A percentile compares a stretch with the other conserved stretches of the same genome.
These are phyloP conservation scores for Phataginus tetradactyla DNA, from an alignment of 2,797 vertebrate genomes.

Conservation along the genomic window DNA sequence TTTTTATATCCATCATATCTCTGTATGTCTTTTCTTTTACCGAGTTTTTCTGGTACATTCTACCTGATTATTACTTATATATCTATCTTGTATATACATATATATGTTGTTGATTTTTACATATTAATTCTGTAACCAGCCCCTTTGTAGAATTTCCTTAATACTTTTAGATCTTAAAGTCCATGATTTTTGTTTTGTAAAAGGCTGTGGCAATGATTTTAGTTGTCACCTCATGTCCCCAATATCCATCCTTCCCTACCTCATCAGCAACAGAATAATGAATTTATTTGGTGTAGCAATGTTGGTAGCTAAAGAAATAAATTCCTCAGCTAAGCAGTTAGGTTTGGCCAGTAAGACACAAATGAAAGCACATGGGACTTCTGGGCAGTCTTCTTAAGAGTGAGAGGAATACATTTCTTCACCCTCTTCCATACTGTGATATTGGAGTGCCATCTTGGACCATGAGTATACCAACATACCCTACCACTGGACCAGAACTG, in stretches of 20 bases:
- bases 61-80: background rate
- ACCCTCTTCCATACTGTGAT: background rate
- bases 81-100: background rate
- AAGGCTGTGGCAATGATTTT: background rate
- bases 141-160: conserved; percentile 20
- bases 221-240: background rate
- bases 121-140: background rate
- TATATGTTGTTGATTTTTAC: background rate
- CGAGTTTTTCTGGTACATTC: conserved; percentile 21
- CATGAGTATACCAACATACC: background rate
- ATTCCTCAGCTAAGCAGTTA: background rate
- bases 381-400: background rate
- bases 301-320: background rate
- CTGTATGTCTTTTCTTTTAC: conserved; percentile 25
- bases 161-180: background rate
- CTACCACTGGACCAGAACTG: background rate
- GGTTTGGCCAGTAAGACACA: background rate
- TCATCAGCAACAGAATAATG: conserved; percentile 12
- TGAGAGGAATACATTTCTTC: background rate
- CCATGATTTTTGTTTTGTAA: background rate
- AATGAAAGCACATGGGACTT: background rate
- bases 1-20: background rate
- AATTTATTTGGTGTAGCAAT: background rate
- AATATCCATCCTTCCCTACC: background rate
- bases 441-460: background rate